A percentile compares a stretch with the other conserved stretches of the same genome.
Conservation (phyloP, 2,888 invertebrate species). For the Melangyna quadrimaculata region DNA sequence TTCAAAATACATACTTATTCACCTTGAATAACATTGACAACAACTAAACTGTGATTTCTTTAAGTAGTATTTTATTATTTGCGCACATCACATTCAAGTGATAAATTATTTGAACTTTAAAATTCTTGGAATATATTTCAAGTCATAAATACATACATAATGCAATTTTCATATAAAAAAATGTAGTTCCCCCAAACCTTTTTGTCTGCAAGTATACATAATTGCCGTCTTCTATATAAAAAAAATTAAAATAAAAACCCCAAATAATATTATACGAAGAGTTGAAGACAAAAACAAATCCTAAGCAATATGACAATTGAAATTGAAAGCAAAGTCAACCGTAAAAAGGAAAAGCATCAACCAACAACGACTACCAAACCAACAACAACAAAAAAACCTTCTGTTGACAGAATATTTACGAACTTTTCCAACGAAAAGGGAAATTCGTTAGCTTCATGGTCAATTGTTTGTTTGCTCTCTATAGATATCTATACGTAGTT, state of each 20-base stretch:
- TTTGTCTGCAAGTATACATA: background rate
- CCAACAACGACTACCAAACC: background rate
- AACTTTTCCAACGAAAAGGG: slow-evolving; percentile 53
- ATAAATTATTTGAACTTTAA: slow-evolving; percentile 26
- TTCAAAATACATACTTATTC: background rate
- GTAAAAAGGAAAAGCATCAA: slow-evolving; percentile 42
- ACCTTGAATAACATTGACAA: slow-evolving; percentile 24
- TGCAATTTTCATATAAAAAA: background rate
- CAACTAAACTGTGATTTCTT: background rate
- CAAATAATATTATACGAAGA: background rate
- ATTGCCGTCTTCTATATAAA: background rate
- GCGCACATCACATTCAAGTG: slow-evolving; percentile 32
- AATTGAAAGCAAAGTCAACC: slow-evolving; percentile 56
- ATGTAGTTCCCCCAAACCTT: background rate
- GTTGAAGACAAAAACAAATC: background rate
- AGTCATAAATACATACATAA: background rate
- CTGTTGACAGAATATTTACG: slow-evolving; percentile 53
- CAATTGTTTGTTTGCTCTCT: slow-evolving; percentile 57
- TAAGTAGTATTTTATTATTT: slow-evolving; percentile 28
- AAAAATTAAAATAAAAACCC: background rate
- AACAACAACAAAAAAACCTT: slow-evolving; percentile 14
- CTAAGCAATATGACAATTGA: slow-evolving; percentile 29
- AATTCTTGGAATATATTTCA: slow-evolving; percentile 5
- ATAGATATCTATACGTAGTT: too few relatives aligned
- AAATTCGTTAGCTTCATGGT: slow-evolving; percentile 63